A percentile compares a stretch with the other conserved stretches of the same genome.
These are phyloP conservation scores for Aspidoscelis tigris DNA, from an alignment of 2,113 vertebrate species.

Conservation along the genomic window DNA sequence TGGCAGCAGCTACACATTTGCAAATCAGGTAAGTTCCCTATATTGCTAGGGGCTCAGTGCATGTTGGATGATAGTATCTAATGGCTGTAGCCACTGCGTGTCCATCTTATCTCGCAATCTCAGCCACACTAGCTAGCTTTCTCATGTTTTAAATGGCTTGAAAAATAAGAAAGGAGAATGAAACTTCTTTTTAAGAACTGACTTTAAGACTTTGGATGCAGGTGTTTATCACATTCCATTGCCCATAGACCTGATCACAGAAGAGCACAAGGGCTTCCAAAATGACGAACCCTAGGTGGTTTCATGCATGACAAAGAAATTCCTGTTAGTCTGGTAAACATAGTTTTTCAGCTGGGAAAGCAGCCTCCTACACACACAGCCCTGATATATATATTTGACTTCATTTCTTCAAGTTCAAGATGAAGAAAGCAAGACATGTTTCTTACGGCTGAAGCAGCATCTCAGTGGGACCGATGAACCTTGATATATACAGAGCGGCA, in stretches of 20 bases:
- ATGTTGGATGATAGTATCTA: too few relatives aligned
- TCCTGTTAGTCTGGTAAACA: neutral
- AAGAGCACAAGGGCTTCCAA: neutral
- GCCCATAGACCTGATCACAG: neutral
- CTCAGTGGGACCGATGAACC: neutral
- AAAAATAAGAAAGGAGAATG: too few relatives aligned
- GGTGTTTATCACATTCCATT: too few relatives aligned
- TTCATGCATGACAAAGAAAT: neutral
- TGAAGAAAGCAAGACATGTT: neutral
- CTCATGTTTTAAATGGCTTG: too few relatives aligned
- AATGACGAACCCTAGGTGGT: neutral
- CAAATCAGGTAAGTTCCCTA: too few relatives aligned
- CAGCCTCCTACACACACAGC: neutral
- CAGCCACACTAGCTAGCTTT: too few relatives aligned
- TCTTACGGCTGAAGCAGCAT: slow-evolving; percentile 2
- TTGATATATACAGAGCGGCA: slow-evolving; percentile 11
- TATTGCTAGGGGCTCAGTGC: too few relatives aligned
- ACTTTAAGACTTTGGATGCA: too few relatives aligned
- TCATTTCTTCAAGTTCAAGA: neutral
- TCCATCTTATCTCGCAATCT: too few relatives aligned
- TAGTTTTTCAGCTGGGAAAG: neutral
- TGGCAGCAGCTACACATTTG: too few relatives aligned
- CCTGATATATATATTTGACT: neutral
- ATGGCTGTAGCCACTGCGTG: too few relatives aligned
- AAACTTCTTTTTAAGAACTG: too few relatives aligned